Percentiles rank a stretch among this genome's conserved stretches.
phyloP scores from a whole-genome alignment of 2,797 vertebrate species.

The Siniperca undulata region DNA sequence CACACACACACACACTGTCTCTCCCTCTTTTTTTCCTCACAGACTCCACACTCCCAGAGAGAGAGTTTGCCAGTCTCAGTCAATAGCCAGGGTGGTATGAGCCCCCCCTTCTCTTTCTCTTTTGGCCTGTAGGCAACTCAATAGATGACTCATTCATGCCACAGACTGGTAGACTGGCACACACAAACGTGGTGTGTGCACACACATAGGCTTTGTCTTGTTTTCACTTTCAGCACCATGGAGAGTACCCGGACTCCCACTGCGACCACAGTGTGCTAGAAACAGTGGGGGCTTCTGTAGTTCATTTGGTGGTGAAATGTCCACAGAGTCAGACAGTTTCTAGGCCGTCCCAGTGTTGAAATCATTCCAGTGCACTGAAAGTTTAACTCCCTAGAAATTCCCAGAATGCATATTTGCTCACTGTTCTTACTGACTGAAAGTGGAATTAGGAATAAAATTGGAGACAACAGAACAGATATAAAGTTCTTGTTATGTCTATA shows the following conservation, averaged over 20 bases:
- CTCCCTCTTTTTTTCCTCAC: constrained; percentile 3
- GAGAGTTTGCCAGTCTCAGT: constrained; percentile 21
- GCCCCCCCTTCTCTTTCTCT: constrained; percentile 26
- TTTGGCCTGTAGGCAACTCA: constrained; percentile 46
- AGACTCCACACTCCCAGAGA: constrained; percentile 9
- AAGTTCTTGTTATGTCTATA: neutral
- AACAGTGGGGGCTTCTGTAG: constrained; percentile 29
- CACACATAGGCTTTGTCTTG: constrained; percentile 23
- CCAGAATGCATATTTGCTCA: constrained; percentile 5
- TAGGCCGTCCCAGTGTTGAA: neutral
- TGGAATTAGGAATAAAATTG: neutral
- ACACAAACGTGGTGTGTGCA: neutral
- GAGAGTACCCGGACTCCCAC: constrained; percentile 55
- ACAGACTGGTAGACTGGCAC: constrained; percentile 34
- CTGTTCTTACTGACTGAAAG: neutral
- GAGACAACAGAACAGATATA: neutral
- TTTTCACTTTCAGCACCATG: constrained; percentile 56
- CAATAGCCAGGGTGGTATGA: constrained; percentile 22
- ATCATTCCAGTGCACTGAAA: constrained; percentile 15
- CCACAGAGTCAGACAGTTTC: constrained; percentile 25
- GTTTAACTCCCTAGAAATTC: neutral
- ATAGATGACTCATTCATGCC: constrained; percentile 62
- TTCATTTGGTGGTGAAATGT: constrained; percentile 45
- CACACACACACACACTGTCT: neutral
- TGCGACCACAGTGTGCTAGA: constrained; percentile 83